Percentiles rank a stretch among this genome's conserved stretches.
These are phyloP conservation scores for Tachina fera DNA, from an alignment of 2,888 invertebrate genomes.

Conservation along the genomic window DNA sequence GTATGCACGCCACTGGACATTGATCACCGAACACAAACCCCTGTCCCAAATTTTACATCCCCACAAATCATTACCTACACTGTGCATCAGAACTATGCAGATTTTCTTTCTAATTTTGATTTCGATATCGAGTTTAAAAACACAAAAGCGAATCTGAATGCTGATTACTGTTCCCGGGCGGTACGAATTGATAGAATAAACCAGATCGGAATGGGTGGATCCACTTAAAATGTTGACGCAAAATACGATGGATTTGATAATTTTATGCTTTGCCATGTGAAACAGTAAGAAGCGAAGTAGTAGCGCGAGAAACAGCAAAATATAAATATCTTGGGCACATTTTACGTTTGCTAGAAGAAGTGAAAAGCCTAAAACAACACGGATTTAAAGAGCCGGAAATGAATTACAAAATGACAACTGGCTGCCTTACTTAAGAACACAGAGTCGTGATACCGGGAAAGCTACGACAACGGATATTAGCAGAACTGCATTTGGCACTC, in stretches of 20 bases:
- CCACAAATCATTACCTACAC: slow-evolving; percentile 23
- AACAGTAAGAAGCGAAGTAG: slow-evolving; percentile 3
- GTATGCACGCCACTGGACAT: no score
- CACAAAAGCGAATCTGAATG: slow-evolving; percentile 41
- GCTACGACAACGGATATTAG: no score
- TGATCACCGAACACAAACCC: no score
- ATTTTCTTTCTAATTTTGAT: slow-evolving; percentile 57
- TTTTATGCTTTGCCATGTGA: slow-evolving; percentile 16
- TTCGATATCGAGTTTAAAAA: slow-evolving; percentile 41
- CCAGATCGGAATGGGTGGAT: background rate
- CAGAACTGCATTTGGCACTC: slow-evolving; percentile 38
- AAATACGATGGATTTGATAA: slow-evolving; percentile 13
- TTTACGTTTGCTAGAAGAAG: background rate
- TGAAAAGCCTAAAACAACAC: background rate
- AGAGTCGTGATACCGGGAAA: slow-evolving; percentile 22
- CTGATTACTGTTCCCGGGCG: slow-evolving; percentile 7
- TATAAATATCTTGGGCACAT: slow-evolving; percentile 19
- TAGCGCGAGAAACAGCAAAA: slow-evolving; percentile 7
- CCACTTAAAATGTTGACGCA: background rate
- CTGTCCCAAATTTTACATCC: no score
- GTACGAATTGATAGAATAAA: background rate
- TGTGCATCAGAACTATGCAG: slow-evolving; percentile 61
- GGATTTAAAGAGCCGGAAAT: slow-evolving; percentile 22
- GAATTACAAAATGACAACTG: background rate
- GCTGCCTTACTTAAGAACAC: no score